phyloP scores from a whole-genome alignment of 2,113 vertebrate genomes.

The Campylomormyrus numenius region DNA sequence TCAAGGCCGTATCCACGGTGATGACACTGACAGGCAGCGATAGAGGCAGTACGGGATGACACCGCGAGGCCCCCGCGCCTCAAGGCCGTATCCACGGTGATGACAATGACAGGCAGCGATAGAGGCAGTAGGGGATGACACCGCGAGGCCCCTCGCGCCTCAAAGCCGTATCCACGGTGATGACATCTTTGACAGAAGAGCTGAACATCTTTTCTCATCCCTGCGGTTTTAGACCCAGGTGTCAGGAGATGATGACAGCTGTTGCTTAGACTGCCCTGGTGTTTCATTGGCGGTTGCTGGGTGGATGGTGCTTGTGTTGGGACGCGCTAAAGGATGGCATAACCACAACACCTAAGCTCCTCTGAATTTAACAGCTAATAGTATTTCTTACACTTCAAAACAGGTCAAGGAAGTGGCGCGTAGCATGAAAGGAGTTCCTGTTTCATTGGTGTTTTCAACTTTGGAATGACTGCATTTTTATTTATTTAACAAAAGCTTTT shows the following conservation, averaged over 20 bases:
- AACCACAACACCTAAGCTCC: no score
- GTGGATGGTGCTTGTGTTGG: background rate
- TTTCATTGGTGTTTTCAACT: background rate
- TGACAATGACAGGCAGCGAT: background rate
- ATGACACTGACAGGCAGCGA: background rate
- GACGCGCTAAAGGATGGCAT: background rate
- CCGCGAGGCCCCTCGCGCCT: background rate
- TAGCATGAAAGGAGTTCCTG: background rate
- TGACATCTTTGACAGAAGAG: background rate
- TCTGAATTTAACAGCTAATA: slow-evolving; percentile 3
- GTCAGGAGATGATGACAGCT: background rate
- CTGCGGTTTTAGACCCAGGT: background rate
- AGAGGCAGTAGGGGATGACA: background rate
- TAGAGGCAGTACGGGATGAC: background rate
- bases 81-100: background rate
- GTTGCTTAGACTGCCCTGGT: background rate
- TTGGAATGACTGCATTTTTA: background rate
- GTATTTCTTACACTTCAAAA: background rate
- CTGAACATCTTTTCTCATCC: background rate
- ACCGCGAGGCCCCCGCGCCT: fast-evolving
- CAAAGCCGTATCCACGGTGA: background rate
- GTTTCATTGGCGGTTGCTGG: background rate
- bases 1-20: background rate
- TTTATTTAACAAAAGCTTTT: background rate
- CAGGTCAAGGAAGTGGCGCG: background rate